Evolutionary conservation across 2,888 invertebrate genomes (phyloP).

Genomic region (Geophilus truncorum): DNA sequence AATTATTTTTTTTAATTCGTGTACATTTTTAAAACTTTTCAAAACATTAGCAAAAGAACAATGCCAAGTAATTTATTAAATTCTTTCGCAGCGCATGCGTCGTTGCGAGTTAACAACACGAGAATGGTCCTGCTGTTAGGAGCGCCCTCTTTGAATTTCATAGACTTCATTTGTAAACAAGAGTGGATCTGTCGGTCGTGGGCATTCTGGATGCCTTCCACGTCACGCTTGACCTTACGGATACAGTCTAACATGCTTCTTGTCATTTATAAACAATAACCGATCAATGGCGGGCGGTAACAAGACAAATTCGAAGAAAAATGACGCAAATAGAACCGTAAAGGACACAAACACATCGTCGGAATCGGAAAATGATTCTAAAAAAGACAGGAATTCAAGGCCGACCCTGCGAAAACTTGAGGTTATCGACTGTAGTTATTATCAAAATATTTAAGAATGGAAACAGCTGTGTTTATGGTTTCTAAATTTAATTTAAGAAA

Average conservation of each 20-base stretch:
- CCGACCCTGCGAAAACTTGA: not conserved
- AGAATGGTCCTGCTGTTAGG: not conserved
- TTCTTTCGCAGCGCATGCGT: not conserved
- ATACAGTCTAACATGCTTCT: not conserved
- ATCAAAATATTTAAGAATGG: not conserved
- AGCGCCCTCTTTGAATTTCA: not conserved
- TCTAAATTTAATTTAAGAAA: too few relatives aligned
- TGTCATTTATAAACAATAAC: not conserved
- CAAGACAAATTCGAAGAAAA: not conserved
- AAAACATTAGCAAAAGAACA: too few relatives aligned
- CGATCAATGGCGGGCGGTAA: not conserved
- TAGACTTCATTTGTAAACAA: not conserved
- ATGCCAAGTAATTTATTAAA: too few relatives aligned
- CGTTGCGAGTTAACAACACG: not conserved
- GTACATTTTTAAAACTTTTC: too few relatives aligned
- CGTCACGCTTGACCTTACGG: not conserved
- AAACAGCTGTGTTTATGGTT: too few relatives aligned
- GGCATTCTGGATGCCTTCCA: not conserved
- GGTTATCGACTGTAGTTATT: not conserved
- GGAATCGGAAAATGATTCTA: not conserved
- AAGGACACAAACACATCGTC: not conserved
- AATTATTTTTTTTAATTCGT: too few relatives aligned
- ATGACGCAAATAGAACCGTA: not conserved
- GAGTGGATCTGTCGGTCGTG: not conserved
- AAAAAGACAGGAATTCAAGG: not conserved